Percentiles rank a stretch among this genome's conserved stretches.
Conservation (phyloP, 2,888 invertebrate species). For the Augochlorella aurata region DNA sequence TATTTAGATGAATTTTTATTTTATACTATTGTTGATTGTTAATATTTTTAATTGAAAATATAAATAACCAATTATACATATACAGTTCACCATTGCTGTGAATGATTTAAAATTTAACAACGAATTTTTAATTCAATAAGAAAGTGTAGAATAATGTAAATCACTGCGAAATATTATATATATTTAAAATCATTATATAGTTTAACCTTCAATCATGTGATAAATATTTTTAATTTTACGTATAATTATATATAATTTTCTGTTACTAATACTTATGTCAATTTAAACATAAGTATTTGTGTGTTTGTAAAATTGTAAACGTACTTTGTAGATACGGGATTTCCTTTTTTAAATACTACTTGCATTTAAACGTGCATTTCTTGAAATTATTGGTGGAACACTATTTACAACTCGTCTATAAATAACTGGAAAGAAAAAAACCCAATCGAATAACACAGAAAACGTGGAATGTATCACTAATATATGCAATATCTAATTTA, state of each 20-base stretch:
- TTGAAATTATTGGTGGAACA: not conserved
- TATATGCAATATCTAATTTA: slow-evolving; percentile 37
- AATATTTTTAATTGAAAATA: slow-evolving; percentile 1
- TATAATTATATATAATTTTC: slow-evolving; percentile 3
- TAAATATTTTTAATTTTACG: slow-evolving; percentile 12
- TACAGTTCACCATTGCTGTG: not conserved
- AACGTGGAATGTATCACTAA: not conserved
- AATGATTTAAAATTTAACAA: slow-evolving; percentile 14
- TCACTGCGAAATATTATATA: slow-evolving; percentile 10
- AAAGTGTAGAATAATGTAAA: slow-evolving; percentile 16
- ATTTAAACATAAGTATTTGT: slow-evolving; percentile 1
- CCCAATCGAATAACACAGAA: slow-evolving; percentile 26
- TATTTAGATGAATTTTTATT: slow-evolving; percentile 10
- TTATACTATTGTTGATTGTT: not conserved
- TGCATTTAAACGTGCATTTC: not conserved
- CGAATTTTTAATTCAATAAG: slow-evolving; percentile 13
- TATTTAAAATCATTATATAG: slow-evolving; percentile 12
- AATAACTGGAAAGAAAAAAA: slow-evolving; percentile 1
- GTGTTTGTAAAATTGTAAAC: slow-evolving; percentile 2
- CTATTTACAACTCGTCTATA: not conserved
- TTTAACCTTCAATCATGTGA: slow-evolving; percentile 17
- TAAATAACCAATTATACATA: not conserved
- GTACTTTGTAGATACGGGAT: slow-evolving; percentile 9
- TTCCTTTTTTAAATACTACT: not conserved
- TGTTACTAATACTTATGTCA: slow-evolving; percentile 6